phyloP scores from a whole-genome alignment of 2,113 vertebrate species.

The Furnarius figulus region DNA sequence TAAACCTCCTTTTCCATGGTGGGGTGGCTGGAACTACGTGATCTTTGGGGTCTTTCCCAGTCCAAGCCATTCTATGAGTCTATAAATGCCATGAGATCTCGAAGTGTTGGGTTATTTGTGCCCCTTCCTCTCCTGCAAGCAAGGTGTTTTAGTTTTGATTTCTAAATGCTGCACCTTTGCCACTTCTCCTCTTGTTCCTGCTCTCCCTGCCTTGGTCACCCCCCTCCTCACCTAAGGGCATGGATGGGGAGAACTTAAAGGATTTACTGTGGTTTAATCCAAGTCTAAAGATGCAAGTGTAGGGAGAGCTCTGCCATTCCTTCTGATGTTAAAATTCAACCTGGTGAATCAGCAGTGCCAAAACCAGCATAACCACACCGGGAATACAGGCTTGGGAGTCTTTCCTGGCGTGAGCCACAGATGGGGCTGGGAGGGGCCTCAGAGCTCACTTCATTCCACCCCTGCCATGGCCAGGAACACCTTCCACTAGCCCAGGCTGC shows the following conservation, averaged over 20 bases:
- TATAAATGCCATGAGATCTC: rapidly evolving
- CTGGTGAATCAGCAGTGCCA: background rate
- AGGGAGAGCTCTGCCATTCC: rapidly evolving
- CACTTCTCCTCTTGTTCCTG: background rate
- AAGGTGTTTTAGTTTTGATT: background rate
- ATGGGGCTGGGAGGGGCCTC: background rate
- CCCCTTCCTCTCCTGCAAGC: background rate
- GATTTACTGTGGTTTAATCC: background rate
- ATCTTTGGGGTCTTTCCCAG: background rate
- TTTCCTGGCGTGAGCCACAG: background rate
- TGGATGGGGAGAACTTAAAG: rapidly evolving
- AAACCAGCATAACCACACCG: rapidly evolving
- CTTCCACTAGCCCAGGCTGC: rapidly evolving
- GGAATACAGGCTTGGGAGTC: rapidly evolving
- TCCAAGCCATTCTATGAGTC: background rate
- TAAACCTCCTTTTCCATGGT: background rate
- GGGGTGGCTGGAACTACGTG: background rate
- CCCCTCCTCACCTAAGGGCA: background rate
- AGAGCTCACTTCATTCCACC: rapidly evolving
- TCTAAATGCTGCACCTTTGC: background rate
- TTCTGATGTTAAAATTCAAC: background rate
- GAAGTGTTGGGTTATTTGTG: background rate
- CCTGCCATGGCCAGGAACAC: background rate
- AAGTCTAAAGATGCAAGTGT: background rate
- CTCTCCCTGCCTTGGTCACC: background rate